Conservation (phyloP, 2,113 vertebrate genomes). For the Boulengeromyrus knoepffleri region DNA sequence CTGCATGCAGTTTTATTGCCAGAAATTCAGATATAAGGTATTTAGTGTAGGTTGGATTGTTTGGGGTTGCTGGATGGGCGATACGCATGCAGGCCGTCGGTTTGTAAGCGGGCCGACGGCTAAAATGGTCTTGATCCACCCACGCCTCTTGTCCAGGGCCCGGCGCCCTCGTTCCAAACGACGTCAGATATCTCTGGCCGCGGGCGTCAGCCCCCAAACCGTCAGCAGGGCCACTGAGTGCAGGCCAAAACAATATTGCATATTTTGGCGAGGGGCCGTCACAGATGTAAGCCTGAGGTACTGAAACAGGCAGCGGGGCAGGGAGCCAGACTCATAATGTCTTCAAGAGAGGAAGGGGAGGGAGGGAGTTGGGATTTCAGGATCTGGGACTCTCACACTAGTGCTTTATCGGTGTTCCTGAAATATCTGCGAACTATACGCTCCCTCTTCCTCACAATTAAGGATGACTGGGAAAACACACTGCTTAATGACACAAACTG, state of each 20-base stretch:
- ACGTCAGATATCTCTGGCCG: not conserved
- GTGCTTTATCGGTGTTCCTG: not conserved
- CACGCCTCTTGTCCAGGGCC: too few relatives aligned
- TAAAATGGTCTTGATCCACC: not conserved
- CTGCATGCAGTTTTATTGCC: not conserved
- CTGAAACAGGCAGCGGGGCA: not conserved
- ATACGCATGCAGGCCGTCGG: not conserved
- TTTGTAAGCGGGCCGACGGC: not conserved
- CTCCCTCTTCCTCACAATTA: not conserved
- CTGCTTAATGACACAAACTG: not conserved
- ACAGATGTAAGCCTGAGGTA: slow-evolving; percentile 7
- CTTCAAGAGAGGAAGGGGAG: not conserved
- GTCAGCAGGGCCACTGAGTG: not conserved
- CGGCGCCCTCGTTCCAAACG: not conserved
- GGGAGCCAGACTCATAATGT: not conserved
- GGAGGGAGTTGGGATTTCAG: not conserved
- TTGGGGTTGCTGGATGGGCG: not conserved
- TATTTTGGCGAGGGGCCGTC: not conserved
- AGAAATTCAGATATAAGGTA: not conserved
- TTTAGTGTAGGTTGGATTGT: not conserved
- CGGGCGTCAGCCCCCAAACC: not conserved
- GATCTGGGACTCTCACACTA: not conserved
- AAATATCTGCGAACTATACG: not conserved
- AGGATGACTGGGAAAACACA: not conserved
- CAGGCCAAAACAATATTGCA: not conserved